These are phyloP conservation scores for Trichosurus vulpecula DNA, from an alignment of 2,797 vertebrate genomes.

Conservation along the genomic window DNA sequence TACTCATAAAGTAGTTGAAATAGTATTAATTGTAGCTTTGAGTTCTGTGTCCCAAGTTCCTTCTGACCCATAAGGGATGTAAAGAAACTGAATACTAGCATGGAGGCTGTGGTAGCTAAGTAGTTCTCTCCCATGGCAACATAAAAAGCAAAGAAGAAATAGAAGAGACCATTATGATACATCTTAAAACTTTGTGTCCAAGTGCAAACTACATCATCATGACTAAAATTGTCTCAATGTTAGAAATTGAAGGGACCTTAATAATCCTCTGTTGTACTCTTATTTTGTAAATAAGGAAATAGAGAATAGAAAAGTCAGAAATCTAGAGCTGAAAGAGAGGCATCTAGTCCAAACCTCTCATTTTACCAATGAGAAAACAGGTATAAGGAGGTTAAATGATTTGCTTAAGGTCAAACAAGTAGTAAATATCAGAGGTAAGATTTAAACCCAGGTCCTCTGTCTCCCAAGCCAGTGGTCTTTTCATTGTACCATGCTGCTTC, in stretches of 20 bases:
- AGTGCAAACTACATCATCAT: not conserved
- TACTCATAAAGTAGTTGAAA: not conserved
- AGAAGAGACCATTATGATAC: not conserved
- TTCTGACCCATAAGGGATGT: not conserved
- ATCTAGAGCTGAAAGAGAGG: not conserved
- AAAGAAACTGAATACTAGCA: not conserved
- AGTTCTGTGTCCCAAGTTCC: not conserved
- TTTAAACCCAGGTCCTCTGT: not conserved
- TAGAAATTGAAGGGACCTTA: not conserved
- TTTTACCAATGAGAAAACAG: not conserved
- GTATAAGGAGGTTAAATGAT: not conserved
- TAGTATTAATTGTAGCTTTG: not conserved
- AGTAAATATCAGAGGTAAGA: not conserved
- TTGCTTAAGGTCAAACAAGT: not conserved
- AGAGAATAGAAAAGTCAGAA: not conserved
- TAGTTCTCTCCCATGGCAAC: not conserved
- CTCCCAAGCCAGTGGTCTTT: not conserved
- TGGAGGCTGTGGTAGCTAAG: not conserved
- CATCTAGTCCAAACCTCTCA: not conserved
- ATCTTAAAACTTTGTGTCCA: not conserved
- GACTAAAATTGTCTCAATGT: not conserved
- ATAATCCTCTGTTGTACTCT: not conserved
- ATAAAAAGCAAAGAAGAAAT: not conserved
- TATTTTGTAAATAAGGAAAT: not conserved
- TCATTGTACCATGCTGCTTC: not conserved